Conservation (phyloP, 2,888 invertebrate genomes). For the Venusia cambrica region DNA sequence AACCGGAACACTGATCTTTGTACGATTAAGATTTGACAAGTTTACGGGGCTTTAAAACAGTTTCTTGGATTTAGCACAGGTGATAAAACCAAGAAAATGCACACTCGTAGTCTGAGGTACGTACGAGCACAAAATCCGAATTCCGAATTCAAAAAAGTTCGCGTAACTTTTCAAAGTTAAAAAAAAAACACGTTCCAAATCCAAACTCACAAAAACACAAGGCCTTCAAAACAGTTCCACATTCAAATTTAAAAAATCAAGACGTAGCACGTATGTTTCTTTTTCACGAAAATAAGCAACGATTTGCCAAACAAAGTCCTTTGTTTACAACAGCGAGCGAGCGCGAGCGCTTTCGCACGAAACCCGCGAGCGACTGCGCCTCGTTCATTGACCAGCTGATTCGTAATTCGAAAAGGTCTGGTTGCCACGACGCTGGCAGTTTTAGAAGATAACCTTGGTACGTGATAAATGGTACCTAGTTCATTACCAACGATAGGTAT, state of each 20-base stretch:
- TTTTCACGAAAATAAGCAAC: conserved; percentile 4
- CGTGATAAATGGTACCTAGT: conserved; percentile 20
- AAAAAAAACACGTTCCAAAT: too few relatives aligned
- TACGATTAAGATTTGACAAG: not conserved
- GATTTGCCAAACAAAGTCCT: conserved; percentile 18
- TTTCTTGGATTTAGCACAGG: too few relatives aligned
- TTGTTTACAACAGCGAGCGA: conserved; percentile 14
- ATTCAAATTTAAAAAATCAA: conserved; percentile 6
- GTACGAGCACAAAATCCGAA: too few relatives aligned
- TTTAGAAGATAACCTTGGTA: conserved; percentile 23
- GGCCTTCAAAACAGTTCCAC: conserved; percentile 14
- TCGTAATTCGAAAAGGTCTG: conserved; percentile 26
- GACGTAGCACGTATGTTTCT: not conserved
- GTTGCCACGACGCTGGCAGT: conserved; percentile 21
- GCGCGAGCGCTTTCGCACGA: conserved; percentile 12
- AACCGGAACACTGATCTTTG: conserved; percentile 11
- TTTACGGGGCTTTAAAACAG: too few relatives aligned
- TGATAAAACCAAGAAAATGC: too few relatives aligned
- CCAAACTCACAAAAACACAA: too few relatives aligned
- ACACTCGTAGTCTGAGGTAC: too few relatives aligned
- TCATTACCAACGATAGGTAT: conserved; percentile 22
- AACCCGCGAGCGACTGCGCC: conserved; percentile 17
- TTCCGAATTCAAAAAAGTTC: too few relatives aligned
- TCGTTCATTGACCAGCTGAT: conserved; percentile 31
- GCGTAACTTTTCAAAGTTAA: too few relatives aligned